Evolutionary conservation across 2,797 vertebrate genomes (phyloP), one percentile per base, ranked within the genome.

Genomic region (Sciurus carolinensis): DNA sequence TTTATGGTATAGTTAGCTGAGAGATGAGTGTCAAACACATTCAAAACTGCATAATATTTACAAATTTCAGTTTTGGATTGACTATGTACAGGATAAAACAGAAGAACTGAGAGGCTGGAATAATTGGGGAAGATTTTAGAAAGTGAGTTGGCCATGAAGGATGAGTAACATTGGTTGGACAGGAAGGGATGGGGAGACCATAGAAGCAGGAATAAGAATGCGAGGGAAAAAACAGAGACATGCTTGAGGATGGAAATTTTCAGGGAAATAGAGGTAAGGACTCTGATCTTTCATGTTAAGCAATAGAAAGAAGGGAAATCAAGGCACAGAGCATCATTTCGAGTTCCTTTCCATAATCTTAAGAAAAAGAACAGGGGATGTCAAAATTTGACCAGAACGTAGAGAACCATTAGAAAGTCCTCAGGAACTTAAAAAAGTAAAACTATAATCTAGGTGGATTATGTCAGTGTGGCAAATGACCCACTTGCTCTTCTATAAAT

Each of bases 1-100:
- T 59, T 95, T 94, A 44, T 79, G 20, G 12, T 62, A 80, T 52
- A 75, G 69, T 44, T 77, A 82, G 20, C 71, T 83, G 39, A 94
- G 30, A 93, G 12, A 89, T 64, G 36, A 66, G 10, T 77, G 15
- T 73, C 28, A 73, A 77, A 81, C 2, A 71, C 57, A 82, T 89
- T 83, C 47, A 83, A 84, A 89, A 71, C 28, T 67, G 17, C 52
- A 77, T 66, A 72, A 76, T 64, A 92, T 66, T 57, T 62, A 50
- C 13, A 92, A 66, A 36, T n/a, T 82, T 52, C 69, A 75, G 24
- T 91, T 95, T 90, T n/a, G 26, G 15, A 64, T 44, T 88, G 13
- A 94, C 22, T 26, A 69, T 52, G 20, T 67, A 22, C 9, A 44
- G 0, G 72, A 33, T 13, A 64, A 66, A 73, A 84, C 7, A 59